Evolutionary conservation across 2,113 vertebrate species (phyloP).

Genomic region (Callipepla californica): DNA sequence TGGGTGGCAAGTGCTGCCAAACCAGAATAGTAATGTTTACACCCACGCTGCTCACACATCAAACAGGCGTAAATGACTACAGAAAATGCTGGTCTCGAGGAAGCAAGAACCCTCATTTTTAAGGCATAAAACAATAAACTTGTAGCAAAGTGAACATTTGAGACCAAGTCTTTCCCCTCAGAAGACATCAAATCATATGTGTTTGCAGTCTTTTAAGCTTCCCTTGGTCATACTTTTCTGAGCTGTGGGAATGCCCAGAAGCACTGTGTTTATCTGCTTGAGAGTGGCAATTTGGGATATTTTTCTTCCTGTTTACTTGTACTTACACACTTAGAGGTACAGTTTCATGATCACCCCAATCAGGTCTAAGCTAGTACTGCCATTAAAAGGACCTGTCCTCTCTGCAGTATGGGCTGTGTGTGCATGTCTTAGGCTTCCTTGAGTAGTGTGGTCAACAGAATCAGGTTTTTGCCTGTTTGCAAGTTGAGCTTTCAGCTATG

Average conservation of each 20-base stretch:
- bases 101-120: conserved; percentile 35
- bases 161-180: not conserved
- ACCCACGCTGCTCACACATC: conserved; percentile 53
- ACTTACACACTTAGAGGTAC: not conserved
- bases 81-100: not conserved
- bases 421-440: not conserved
- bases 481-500: not conserved
- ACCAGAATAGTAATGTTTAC: conserved; percentile 66
- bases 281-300: not conserved
- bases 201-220: not conserved
- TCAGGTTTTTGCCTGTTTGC: not conserved
- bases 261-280: not conserved
- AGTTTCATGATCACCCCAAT: not conserved
- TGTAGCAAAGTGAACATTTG: conserved; percentile 27
- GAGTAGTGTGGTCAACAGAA: not conserved
- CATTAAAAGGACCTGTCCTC: not conserved
- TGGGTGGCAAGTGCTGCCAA: conserved; percentile 46
- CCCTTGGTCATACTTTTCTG: not conserved
- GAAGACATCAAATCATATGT: not conserved
- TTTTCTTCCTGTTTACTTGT: not conserved
- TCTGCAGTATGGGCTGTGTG: not conserved
- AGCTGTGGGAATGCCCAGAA: not conserved
- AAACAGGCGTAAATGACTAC: conserved; percentile 20
- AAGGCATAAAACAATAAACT: conserved; percentile 34
- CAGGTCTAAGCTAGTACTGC: not conserved